phyloP scores from a whole-genome alignment of 2,113 vertebrate genomes.

The Calcarius ornatus region DNA sequence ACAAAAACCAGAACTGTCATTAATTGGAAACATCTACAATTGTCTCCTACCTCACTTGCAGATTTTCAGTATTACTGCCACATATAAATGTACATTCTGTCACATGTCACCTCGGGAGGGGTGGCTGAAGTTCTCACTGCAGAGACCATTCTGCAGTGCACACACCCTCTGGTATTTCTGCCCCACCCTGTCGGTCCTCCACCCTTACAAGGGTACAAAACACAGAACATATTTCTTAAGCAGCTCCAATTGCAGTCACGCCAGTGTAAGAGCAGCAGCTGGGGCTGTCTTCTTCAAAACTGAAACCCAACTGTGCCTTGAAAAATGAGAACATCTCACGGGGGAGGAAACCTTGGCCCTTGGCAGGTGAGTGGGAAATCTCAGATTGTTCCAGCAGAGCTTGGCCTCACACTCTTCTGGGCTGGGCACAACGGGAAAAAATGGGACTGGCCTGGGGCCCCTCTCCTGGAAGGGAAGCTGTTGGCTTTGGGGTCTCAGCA shows the following conservation, averaged over 20 bases:
- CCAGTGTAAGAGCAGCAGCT: background rate
- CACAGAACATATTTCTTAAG: background rate
- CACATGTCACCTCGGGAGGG: background rate
- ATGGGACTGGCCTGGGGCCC: accelerated
- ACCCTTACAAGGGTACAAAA: background rate
- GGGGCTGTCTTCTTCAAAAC: background rate
- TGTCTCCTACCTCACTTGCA: background rate
- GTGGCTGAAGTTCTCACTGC: background rate
- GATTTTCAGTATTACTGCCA: background rate
- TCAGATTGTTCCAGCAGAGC: background rate
- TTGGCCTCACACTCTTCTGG: background rate
- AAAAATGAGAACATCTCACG: accelerated
- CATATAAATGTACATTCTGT: background rate
- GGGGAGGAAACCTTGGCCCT: background rate
- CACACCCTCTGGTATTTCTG: background rate
- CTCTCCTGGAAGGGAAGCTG: background rate
- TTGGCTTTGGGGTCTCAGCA: background rate
- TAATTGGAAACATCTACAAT: background rate
- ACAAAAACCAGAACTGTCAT: background rate
- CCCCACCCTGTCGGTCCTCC: accelerated
- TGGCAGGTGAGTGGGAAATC: background rate
- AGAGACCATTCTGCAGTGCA: background rate
- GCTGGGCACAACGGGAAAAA: background rate
- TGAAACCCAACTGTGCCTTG: background rate
- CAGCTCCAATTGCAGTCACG: background rate